Evolutionary conservation across 2,888 invertebrate species (phyloP), one percentile per base, ranked within the genome.

Genomic region (Eristalinus sepulchralis): DNA sequence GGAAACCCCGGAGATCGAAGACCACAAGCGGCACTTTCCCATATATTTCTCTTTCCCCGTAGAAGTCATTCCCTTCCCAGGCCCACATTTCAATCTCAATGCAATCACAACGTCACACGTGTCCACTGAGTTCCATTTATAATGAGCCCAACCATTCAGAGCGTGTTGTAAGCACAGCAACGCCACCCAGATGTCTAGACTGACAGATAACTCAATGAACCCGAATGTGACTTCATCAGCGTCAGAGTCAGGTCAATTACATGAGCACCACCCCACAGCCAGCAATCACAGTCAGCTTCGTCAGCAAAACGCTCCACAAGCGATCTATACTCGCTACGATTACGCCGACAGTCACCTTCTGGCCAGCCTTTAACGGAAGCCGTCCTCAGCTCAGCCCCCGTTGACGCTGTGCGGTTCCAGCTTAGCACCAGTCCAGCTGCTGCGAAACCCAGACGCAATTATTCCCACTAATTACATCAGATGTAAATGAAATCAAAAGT

Each of bases 401-500:
- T 34, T 36, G 63, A 59, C 62, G 5, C 11, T 17, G 8, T 0
- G 20, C 1, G 27, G n/a, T 20, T 2, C 11, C 13, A 60, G 55
- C 39, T 68, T n/a, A 22, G 39, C 72, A 2, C 36, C 64, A 53
- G 73, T 27, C 27, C 79, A 81, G 85, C 85, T 59, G 75, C 57
- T 81, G 59, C 27, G 39, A 60, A 71, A 73, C 34, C 83, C 75
- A 83, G 86, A 86, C 86, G 86, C 86, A 86, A 86, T 83, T 86
- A 86, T 79, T 67, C 57, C 83, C 75, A 68, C 71, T 83, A 86
- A 86, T 86, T 86, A 83, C 86, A 83, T 86, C 86, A 86, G 86
- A 86, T 83, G 83, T 67, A 79, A 78, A 79, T 83, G 86, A 83
- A 86, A 86, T 83, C 86, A 86, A 85, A 81, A 86, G 86, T 86